Evolutionary conservation across 1,140 invertebrate genomes (phyloP), one percentile per base, ranked within the genome.

Genomic region (Lysiphlebus fabarum): DNA sequence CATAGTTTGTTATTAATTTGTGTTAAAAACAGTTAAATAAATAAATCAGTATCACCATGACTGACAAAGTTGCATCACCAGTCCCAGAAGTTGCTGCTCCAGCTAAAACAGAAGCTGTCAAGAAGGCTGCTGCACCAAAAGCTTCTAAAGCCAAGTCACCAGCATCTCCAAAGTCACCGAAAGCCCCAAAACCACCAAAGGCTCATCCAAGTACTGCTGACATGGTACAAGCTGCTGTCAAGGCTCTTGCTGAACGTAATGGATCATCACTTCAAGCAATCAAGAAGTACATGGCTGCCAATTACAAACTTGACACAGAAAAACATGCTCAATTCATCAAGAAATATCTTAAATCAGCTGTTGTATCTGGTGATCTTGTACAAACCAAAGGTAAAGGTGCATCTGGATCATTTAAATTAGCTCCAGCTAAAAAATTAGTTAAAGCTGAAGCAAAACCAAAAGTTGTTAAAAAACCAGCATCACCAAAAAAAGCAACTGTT

Each of bases 181-280:
- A 64, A 26, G 36, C 40, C 12, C 14, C 57, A 45, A 70, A 68
- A 7, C 77, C 77, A 65, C 80, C 78, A 58, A 71, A 75, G 4
- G 71, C 74, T 14, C 81, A 82, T 63, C 80, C 81, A 43, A 77
- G 76, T 63, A 82, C 79, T 0, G 74, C 79, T 17, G 78, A 81
- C 64, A 82, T 82, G 82, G 80, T 87, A 3, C 81, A 74, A 62
- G 78, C 74, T 53, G 84, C 85, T 33, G 86, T 88, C 65, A 79
- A 76, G 55, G 76, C 72, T 43, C 70, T 87, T 58, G 85, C 85
- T 63, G 84, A 86, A 62, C 76, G 82, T 48, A 80, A 80, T 59
- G 84, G 84, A n/a, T 85, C 83, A 6, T 85, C 84, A 1, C 72
- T 85, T 36, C 78, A 82, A 63, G 84, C 84, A 17, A 86, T 86